Evolutionary conservation across 2,113 vertebrate genomes (phyloP).

Genomic region (Haemorhous mexicanus): DNA sequence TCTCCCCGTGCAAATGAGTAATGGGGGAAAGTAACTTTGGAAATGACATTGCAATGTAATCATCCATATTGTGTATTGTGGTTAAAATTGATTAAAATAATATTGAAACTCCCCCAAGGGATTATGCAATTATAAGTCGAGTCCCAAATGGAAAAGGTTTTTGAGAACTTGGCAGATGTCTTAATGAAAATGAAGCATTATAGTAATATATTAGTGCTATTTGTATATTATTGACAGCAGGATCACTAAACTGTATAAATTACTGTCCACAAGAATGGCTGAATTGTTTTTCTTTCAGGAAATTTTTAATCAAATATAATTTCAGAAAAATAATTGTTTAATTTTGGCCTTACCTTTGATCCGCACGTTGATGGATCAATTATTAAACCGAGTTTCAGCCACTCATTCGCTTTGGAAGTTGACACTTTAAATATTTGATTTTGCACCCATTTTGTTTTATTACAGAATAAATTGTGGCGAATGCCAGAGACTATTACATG

Average conservation of each 20-base stretch:
- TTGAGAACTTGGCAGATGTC: conserved; percentile 83
- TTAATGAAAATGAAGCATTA: conserved; percentile 89
- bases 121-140: conserved; percentile 80
- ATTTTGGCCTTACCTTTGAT: conserved; percentile 65
- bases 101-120: conserved; percentile 82
- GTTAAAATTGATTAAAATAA: conserved; percentile 86
- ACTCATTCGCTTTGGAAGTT: conserved; percentile 39
- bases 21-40: conserved; percentile 78
- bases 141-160: conserved; percentile 78
- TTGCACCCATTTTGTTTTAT: conserved; percentile 50
- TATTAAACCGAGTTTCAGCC: conserved; percentile 49
- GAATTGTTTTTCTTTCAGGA: conserved; percentile 77
- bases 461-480: conserved; percentile 32
- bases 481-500: conserved; percentile 2
- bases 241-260: conserved; percentile 81
- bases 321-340: conserved; percentile 76
- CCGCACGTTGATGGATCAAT: conserved; percentile 62
- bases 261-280: conserved; percentile 73
- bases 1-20: conserved; percentile 68
- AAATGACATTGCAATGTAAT: conserved; percentile 79
- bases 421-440: conserved; percentile 72
- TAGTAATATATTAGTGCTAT: conserved; percentile 83
- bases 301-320: conserved; percentile 77
- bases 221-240: conserved; percentile 81
- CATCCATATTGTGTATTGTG: conserved; percentile 80